Conservation (phyloP, 2,888 invertebrate species). For the Actias luna region DNA sequence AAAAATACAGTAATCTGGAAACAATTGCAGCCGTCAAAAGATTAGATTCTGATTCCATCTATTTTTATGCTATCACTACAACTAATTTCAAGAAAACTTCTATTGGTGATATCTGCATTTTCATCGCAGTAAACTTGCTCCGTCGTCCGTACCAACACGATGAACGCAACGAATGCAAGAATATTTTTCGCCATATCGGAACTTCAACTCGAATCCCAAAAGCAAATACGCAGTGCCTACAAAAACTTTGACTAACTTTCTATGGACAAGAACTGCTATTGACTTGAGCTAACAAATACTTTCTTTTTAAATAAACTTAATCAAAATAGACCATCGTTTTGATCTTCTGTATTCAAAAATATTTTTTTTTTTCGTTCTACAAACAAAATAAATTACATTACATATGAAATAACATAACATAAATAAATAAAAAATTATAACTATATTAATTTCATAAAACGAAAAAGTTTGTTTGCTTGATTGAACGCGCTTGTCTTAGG, state of each 20-base stretch:
- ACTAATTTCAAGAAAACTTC: slow-evolving; percentile 13
- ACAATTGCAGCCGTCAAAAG: no score
- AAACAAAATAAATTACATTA: no score
- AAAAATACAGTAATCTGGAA: no score
- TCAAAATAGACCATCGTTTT: neutral
- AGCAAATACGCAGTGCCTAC: slow-evolving; percentile 75
- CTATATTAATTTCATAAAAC: no score
- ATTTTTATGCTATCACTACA: neutral
- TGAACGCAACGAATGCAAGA: slow-evolving; percentile 69
- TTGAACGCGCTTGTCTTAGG: no score
- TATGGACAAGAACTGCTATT: slow-evolving; percentile 39
- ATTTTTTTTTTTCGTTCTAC: no score
- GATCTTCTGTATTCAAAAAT: no score
- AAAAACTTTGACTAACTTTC: slow-evolving; percentile 68
- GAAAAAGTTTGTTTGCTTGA: no score
- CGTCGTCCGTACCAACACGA: slow-evolving; percentile 53
- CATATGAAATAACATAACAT: no score
- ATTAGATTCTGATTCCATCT: neutral
- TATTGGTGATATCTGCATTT: slow-evolving; percentile 57
- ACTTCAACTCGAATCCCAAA: slow-evolving; percentile 69
- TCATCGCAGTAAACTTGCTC: slow-evolving; percentile 65
- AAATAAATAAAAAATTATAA: no score
- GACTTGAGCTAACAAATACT: slow-evolving; percentile 32
- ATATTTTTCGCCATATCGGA: slow-evolving; percentile 74
- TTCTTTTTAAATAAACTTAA: slow-evolving; percentile 10